Conservation (phyloP, 2,888 invertebrate genomes). For the Hirtodrosophila histrioides region DNA sequence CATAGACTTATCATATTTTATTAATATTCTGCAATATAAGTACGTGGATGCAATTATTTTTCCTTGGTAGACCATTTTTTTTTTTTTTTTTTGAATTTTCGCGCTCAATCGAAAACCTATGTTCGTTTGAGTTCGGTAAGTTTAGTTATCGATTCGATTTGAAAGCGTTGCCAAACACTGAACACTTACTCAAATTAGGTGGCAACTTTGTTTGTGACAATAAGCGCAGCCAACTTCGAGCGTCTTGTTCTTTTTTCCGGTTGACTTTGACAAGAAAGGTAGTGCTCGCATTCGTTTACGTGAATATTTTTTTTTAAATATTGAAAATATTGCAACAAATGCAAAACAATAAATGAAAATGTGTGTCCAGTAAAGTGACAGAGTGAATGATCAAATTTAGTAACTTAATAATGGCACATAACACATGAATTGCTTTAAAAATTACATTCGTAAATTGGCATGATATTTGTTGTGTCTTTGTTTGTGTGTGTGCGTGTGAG, state of each 20-base stretch:
- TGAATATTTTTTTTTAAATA: conserved; percentile 45
- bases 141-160: conserved; percentile 14
- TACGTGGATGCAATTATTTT: no score
- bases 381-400: conserved; percentile 15
- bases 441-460: conserved; percentile 19
- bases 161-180: conserved; percentile 17
- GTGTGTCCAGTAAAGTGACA: conserved; percentile 17
- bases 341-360: conserved; percentile 53
- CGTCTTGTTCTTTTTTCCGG: conserved; percentile 84
- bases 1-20: no score
- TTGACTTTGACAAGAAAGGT: conserved; percentile 84
- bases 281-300: conserved; percentile 66
- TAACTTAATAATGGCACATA: neutral
- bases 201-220: conserved; percentile 36
- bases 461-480: conserved; percentile 54
- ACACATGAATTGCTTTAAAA: conserved; percentile 4
- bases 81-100: no score
- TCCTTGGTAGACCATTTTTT: no score
- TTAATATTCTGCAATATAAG: no score
- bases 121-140: neutral
- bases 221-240: conserved; percentile 80
- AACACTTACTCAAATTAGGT: conserved; percentile 1
- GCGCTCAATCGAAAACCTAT: neutral
- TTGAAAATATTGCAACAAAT: conserved; percentile 24
- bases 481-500: conserved; percentile 31